Evolutionary conservation across 1,140 invertebrate genomes (phyloP).

Genomic region (Neotoxoptera formosana): DNA sequence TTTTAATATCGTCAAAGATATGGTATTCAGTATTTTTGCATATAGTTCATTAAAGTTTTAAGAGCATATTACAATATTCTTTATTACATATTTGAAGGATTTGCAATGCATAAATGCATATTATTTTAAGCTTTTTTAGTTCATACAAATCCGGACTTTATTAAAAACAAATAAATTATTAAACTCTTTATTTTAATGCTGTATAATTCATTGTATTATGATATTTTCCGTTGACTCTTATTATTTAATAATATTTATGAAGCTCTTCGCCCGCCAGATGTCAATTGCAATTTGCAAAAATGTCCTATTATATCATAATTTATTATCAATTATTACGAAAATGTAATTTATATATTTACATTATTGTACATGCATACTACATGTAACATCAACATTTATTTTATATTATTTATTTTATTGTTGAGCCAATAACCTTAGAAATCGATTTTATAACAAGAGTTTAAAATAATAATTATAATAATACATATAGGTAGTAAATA

Average conservation of each 20-base stretch:
- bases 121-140: neutral
- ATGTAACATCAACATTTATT: neutral
- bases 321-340: neutral
- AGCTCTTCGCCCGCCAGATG: neutral
- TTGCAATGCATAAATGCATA: neutral
- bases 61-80: too few species aligned
- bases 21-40: neutral
- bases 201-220: neutral
- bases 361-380: neutral
- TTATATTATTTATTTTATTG: neutral
- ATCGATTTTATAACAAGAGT: too few species aligned
- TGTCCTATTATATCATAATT: neutral
- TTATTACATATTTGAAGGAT: neutral
- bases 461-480: neutral
- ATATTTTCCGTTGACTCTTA: neutral
- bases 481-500: neutral
- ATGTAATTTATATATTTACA: neutral
- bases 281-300: neutral
- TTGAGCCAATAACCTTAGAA: neutral
- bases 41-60: neutral
- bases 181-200: neutral
- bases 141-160: neutral
- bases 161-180: neutral
- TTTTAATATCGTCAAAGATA: too few species aligned
- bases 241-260: neutral